Evolutionary conservation across 2,888 invertebrate species (phyloP), one percentile per base, ranked within the genome.

Genomic region (Limenitis arthemis): DNA sequence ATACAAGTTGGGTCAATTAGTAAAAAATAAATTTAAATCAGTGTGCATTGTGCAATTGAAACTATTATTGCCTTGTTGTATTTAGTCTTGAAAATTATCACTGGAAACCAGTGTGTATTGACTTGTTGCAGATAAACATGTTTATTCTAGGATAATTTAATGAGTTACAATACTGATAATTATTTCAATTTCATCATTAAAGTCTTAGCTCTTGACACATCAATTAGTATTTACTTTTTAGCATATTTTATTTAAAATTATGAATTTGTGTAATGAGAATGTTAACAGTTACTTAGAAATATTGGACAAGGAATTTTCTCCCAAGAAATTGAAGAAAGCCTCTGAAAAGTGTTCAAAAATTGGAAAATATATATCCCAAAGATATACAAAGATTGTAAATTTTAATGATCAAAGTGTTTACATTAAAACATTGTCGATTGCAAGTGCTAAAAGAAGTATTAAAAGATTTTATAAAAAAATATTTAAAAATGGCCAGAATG

Each of bases 401-500:
- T 54, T 76, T 30, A 75, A 70, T 64, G 67, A 75, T 49, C 73
- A 73, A 54, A 67, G 62, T 49, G 64, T 79, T 61, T 80, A 82
- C 62, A 57, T 82, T 20, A 73, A 80, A 56, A 77, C 79, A 6
- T 64, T 85, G 30, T 82, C 73, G 64, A 67, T 73, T 12, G 64
- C 73, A 5, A 79, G 78, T 70, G 69, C 79, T 20, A 83, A 74
- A 60, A 72, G 83, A 55, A 75, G 72, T 56, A 55, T 87, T 12
- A 73, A 73, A 58, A 86, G 80, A 65, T 72, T 88, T 43, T 87
- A 65, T 61, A 73, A 63, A 48, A 68, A 67, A 40, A 51, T 83
- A 28, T 79, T 86, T 50, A 77, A 70, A 48, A 72, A 87, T 6
- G 88, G 86, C 60, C 73, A 75, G 54, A 82, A 79, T 65, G 90